Base-by-base conservation (phyloP, 64 coral and sea anemone genomes). In the Porites lutea region DNA sequence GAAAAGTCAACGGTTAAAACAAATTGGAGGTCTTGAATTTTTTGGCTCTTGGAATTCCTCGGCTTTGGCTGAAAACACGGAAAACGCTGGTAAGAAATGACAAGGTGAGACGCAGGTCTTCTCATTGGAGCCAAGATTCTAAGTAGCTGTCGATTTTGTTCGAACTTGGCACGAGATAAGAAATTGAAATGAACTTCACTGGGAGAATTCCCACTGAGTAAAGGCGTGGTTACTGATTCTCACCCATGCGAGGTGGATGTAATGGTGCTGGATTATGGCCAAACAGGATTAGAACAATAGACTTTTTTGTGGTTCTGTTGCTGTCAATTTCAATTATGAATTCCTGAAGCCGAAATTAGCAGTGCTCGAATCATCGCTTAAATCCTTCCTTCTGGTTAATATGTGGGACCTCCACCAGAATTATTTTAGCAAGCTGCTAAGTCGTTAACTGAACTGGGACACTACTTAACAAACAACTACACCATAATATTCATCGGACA, bases 271-370 rank as follows among this genome's bases (percentile, higher is more conserved):
- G 81, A 84, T 48, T 68, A 19, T 12, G 81, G 63, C 81, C 81
- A 84, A 69, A 52, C 6, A 19, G 5, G 59, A 9, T 65, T 44
- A 15, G 7, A 65, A 84, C 63, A 84, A 84, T 84, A 45, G 63
- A 51, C 18, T 84, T 84, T 37, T 13, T 27, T 48, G 64, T 52
- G 81, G 48, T 68, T 84, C 9, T 52, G 13, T 49, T 52, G 23
- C 19, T 84, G 81, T 84, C 64, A 67, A 52, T 84, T 84, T 46
- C 3, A 22, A 63, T 82, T 60, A 65, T 11, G 63, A 69, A 84
- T 84, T 84, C 81, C 81, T 84, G 8, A 84, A 69, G 81, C 46
- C 44, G 14, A 84, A 84, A 84, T 84, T 68, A 69, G 67, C 49
- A 47, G 14, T 10, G 45, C n/a, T 49, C 16, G 64, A 4, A 84